Percentiles rank a stretch among this genome's conserved stretches.
These are phyloP conservation scores for Epiblema foenella DNA, from an alignment of 2,888 invertebrate species.

Conservation along the genomic window DNA sequence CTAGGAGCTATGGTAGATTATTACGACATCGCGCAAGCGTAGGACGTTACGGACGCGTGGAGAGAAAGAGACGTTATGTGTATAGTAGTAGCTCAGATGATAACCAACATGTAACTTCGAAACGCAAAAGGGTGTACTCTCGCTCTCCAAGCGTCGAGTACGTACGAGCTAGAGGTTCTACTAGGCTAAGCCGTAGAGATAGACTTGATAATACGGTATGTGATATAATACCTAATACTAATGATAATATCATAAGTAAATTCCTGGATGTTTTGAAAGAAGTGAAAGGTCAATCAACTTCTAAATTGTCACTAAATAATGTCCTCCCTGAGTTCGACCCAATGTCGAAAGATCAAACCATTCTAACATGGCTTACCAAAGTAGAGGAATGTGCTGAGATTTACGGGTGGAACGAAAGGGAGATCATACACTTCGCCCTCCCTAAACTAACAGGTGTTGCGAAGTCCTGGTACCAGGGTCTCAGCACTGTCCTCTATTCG, in stretches of 20 bases:
- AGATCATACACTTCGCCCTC: slow-evolving; percentile 25
- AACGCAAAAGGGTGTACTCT: no score
- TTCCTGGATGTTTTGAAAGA: neutral
- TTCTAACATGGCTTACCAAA: no score
- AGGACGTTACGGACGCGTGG: neutral
- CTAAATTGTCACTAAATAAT: no score
- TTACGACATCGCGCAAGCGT: neutral
- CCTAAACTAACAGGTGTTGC: slow-evolving; percentile 16
- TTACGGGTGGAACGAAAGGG: neutral
- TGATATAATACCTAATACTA: neutral
- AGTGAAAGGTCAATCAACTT: neutral
- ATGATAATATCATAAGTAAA: slow-evolving; percentile 6
- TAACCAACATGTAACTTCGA: neutral
- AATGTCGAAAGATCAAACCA: no score
- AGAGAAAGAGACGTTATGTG: no score
- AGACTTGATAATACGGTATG: neutral
- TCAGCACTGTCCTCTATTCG: neutral
- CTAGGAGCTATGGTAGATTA: neutral
- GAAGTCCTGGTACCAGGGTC: slow-evolving; percentile 22
- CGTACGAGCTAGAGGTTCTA: no score
- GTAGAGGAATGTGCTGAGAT: no score
- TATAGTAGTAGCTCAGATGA: neutral
- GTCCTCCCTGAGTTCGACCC: no score
- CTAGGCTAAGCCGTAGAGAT: neutral
- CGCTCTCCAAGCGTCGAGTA: no score